Percentiles rank a stretch among this genome's conserved stretches.
phyloP scores from a whole-genome alignment of 2,888 invertebrate species.

The Folsomia manolachei region DNA sequence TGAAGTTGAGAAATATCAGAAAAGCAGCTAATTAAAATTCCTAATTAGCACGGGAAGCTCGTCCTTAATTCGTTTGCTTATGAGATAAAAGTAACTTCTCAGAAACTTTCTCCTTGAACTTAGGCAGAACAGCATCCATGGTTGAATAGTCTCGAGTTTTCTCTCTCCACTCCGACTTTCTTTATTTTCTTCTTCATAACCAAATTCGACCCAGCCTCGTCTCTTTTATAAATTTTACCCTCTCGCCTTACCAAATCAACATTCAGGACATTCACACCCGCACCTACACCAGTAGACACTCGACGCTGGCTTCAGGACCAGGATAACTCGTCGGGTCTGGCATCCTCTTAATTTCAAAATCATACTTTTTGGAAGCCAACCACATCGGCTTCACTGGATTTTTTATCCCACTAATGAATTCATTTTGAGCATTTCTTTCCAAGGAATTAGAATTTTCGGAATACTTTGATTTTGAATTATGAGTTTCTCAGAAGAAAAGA shows the following conservation, averaged over 20 bases:
- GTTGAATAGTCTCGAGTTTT: neutral
- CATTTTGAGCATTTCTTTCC: neutral
- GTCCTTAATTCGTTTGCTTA: constrained; percentile 50
- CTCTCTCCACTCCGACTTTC: neutral
- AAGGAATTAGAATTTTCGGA: neutral
- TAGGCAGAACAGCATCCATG: neutral
- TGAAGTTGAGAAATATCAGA: constrained; percentile 27
- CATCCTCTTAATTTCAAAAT: neutral
- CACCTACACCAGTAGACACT: too few relatives aligned
- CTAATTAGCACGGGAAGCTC: constrained; percentile 48
- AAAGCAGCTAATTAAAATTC: constrained; percentile 50
- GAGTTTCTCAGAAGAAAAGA: neutral
- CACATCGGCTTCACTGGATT: neutral
- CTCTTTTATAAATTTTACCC: neutral
- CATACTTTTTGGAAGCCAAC: neutral
- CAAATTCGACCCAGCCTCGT: neutral
- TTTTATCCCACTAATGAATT: neutral
- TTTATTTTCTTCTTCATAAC: neutral
- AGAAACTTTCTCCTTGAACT: constrained; percentile 23
- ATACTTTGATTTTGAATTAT: constrained; percentile 5
- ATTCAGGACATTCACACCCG: too few relatives aligned
- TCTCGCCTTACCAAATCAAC: neutral
- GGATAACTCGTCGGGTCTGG: neutral
- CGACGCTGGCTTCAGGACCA: neutral
- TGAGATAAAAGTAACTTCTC: constrained; percentile 43